These are phyloP conservation scores for Callosobruchus maculatus DNA, from an alignment of 2,888 invertebrate genomes.

Conservation along the genomic window DNA sequence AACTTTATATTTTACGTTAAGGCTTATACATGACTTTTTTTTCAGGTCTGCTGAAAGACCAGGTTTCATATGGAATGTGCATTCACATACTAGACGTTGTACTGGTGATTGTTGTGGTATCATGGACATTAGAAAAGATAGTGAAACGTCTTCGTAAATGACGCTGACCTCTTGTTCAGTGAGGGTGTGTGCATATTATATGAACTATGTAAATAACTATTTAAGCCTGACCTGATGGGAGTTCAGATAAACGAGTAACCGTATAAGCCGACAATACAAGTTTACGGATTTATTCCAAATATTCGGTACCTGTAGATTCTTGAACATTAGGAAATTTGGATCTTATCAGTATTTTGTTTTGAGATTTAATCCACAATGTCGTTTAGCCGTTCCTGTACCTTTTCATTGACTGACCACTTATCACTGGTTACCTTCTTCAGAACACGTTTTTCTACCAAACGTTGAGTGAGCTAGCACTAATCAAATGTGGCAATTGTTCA, in stretches of 20 bases:
- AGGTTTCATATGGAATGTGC: conserved; percentile 60
- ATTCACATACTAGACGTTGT: conserved; percentile 62
- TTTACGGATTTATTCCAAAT: too few relatives aligned
- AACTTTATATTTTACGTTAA: too few relatives aligned
- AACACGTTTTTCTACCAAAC: too few relatives aligned
- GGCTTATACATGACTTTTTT: neutral
- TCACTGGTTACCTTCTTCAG: too few relatives aligned
- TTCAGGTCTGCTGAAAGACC: conserved; percentile 65
- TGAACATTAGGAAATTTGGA: too few relatives aligned
- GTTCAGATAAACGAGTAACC: too few relatives aligned
- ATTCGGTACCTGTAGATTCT: too few relatives aligned
- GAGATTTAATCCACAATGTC: neutral
- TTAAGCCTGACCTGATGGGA: neutral
- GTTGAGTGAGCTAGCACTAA: too few relatives aligned
- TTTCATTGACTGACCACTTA: too few relatives aligned
- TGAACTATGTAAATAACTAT: neutral
- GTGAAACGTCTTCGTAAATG: conserved; percentile 15
- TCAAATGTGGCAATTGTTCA: too few relatives aligned
- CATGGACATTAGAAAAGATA: conserved; percentile 61
- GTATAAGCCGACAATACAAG: too few relatives aligned
- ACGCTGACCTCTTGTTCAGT: neutral
- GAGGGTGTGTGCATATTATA: neutral
- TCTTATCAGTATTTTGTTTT: neutral
- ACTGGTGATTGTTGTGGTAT: conserved; percentile 52
- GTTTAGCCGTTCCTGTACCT: neutral